Percentiles rank a stretch among this genome's conserved stretches.
These are phyloP conservation scores for Phasia obesa DNA, from an alignment of 2,888 invertebrate genomes.

Conservation along the genomic window DNA sequence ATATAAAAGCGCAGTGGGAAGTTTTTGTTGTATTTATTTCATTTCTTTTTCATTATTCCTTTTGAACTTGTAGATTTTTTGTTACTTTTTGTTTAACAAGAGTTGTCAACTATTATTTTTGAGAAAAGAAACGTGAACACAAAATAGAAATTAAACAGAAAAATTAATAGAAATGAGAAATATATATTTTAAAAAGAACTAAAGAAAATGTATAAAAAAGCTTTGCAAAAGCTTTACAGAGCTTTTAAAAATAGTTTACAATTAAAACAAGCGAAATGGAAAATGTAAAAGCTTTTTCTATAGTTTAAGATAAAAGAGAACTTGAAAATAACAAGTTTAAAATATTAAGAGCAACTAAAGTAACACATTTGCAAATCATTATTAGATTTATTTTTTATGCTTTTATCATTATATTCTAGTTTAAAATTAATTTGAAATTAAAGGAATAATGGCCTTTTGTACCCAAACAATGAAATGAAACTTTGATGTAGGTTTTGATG, in stretches of 20 bases:
- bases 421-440: constrained; percentile 11
- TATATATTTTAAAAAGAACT: constrained; percentile 53
- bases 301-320: neutral
- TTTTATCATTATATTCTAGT: neutral
- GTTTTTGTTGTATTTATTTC: constrained; percentile 81
- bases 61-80: constrained; percentile 72
- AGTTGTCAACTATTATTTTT: constrained; percentile 33
- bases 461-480: constrained; percentile 38
- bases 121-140: constrained; percentile 12
- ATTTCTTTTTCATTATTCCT: constrained; percentile 75
- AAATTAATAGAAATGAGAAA: too few relatives aligned
- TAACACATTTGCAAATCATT: constrained; percentile 25
- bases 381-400: neutral
- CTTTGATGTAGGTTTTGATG: neutral
- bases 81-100: constrained; percentile 29
- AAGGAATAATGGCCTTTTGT: constrained; percentile 44
- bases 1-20: constrained; percentile 82
- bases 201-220: constrained; percentile 26
- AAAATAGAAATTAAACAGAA: constrained; percentile 23
- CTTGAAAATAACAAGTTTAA: constrained; percentile 13
- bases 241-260: too few relatives aligned
- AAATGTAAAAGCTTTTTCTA: constrained; percentile 1
- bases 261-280: constrained; percentile 43
- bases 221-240: constrained; percentile 19
- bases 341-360: constrained; percentile 19